A percentile compares a stretch with the other conserved stretches of the same genome.
These are phyloP conservation scores for Atethmia centrago DNA, from an alignment of 2,888 invertebrate genomes.

Conservation along the genomic window DNA sequence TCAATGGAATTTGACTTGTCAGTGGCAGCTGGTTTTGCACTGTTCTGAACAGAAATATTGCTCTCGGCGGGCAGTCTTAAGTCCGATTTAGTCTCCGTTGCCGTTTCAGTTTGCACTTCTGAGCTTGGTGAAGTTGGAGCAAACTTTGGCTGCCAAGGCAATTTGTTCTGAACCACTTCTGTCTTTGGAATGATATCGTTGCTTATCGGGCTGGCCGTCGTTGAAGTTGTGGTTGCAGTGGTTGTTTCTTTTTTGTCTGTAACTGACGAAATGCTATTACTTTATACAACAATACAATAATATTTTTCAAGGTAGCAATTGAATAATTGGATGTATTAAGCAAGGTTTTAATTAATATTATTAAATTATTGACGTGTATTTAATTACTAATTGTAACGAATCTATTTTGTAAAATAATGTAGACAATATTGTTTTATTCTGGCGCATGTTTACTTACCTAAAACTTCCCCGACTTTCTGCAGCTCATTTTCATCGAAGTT, in stretches of 20 bases:
- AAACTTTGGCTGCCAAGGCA: constrained; percentile 77
- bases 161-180: constrained; percentile 79
- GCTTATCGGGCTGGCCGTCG: constrained; percentile 72
- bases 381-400: not conserved
- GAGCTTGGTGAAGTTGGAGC: constrained; percentile 67
- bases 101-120: constrained; percentile 65
- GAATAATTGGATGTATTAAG: constrained; percentile 12
- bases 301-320: not conserved
- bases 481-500: constrained; percentile 84
- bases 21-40: constrained; percentile 71
- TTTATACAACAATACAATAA: constrained; percentile 6
- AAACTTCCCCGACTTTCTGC: constrained; percentile 84
- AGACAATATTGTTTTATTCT: not conserved
- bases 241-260: constrained; percentile 81
- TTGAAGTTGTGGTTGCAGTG: constrained; percentile 71
- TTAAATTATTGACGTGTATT: constrained; percentile 3
- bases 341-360: not conserved
- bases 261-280: constrained; percentile 64
- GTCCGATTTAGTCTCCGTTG: constrained; percentile 78
- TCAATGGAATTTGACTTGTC: constrained; percentile 68
- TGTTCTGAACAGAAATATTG: constrained; percentile 80
- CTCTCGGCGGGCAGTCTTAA: constrained; percentile 80
- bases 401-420: not conserved
- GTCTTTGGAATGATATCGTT: constrained; percentile 79
- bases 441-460: constrained; percentile 74